Conservation (phyloP, 1,140 invertebrate species). For the Chymomyza costata region DNA sequence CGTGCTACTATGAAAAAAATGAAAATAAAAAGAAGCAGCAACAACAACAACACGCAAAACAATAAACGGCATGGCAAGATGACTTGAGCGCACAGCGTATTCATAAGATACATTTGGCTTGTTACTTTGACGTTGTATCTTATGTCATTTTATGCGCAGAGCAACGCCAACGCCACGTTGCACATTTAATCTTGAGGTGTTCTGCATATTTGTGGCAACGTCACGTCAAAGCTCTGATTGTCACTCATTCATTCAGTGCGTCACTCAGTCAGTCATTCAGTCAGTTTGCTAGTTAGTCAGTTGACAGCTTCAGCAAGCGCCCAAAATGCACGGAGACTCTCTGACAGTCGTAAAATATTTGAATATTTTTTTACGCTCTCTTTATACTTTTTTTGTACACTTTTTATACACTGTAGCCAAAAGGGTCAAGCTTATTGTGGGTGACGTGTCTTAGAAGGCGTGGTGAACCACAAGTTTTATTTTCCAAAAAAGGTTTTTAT, state of each 20-base stretch:
- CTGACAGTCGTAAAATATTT: slow-evolving; percentile 40
- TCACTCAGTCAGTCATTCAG: neutral
- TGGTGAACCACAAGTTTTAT: no score
- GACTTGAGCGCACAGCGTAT: neutral
- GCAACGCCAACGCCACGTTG: no score
- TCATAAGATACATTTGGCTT: neutral
- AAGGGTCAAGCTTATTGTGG: no score
- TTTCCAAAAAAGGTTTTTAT: no score
- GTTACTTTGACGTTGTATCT: neutral
- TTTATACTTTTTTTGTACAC: neutral
- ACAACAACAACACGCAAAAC: neutral
- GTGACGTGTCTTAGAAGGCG: no score
- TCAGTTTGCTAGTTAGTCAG: neutral
- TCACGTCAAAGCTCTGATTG: slow-evolving; percentile 2
- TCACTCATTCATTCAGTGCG: neutral
- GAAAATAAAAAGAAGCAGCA: neutral
- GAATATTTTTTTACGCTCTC: slow-evolving; percentile 1
- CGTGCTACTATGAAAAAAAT: neutral
- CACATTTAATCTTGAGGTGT: slow-evolving; percentile 3
- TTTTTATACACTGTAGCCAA: no score
- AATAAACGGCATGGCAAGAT: neutral
- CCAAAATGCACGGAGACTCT: slow-evolving; percentile 24
- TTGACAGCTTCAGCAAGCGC: slow-evolving; percentile 7
- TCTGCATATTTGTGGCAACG: neutral
- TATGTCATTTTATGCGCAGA: neutral